These are phyloP conservation scores for Callithrix jacchus DNA, from an alignment of 2,113 vertebrate genomes.

Conservation along the genomic window DNA sequence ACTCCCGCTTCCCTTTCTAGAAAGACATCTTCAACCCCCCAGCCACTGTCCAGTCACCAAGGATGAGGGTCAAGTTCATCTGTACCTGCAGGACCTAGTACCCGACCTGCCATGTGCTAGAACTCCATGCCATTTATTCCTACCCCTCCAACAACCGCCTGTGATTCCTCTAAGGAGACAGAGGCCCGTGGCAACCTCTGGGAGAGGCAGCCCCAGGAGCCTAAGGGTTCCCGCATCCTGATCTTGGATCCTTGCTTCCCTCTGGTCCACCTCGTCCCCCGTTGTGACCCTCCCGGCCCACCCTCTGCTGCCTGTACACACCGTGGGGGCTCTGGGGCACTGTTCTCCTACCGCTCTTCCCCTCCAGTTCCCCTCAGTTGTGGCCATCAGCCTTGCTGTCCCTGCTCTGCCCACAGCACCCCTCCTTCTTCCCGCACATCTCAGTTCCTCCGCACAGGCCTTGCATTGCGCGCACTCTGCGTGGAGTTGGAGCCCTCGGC, in stretches of 20 bases:
- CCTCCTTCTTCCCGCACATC: not conserved
- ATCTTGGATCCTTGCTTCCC: not conserved
- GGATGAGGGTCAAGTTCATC: not conserved
- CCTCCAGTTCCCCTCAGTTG: not conserved
- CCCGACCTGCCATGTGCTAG: no score
- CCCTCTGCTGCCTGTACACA: rapidly evolving
- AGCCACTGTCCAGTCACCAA: not conserved
- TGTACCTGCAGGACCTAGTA: not conserved
- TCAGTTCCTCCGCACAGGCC: not conserved
- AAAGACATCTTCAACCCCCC: not conserved
- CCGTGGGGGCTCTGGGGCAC: rapidly evolving
- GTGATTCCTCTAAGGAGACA: not conserved
- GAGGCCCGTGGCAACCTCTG: not conserved
- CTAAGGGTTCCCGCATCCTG: no score
- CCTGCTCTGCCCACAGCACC: not conserved
- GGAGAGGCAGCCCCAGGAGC: not conserved
- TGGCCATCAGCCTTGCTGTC: not conserved
- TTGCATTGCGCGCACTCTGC: rapidly evolving
- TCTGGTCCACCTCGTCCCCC: not conserved
- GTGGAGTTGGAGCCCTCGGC: not conserved
- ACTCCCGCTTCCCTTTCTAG: not conserved
- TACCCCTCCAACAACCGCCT: not conserved
- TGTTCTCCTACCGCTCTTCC: not conserved
- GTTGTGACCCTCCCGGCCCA: rapidly evolving
- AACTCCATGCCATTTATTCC: not conserved